phyloP scores from a whole-genome alignment of 23 tunicate species.

The Styela plicata region DNA sequence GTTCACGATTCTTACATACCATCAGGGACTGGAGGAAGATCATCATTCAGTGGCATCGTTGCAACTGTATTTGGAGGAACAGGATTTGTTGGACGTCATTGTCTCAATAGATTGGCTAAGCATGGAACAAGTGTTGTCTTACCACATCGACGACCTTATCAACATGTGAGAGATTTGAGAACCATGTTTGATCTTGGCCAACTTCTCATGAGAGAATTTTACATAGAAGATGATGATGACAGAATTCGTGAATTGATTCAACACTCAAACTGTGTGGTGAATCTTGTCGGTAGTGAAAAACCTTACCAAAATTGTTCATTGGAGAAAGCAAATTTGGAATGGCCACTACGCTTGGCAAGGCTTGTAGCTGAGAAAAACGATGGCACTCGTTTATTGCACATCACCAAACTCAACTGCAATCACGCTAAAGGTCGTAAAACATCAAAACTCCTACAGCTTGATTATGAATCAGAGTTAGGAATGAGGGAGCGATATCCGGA shows the following conservation, averaged over 20 bases:
- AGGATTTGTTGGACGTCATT: constrained; percentile 72
- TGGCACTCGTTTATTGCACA: constrained; percentile 83
- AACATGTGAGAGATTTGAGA: constrained; percentile 43
- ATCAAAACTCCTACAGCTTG: constrained; percentile 45
- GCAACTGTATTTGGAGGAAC: constrained; percentile 88
- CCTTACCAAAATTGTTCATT: constrained; percentile 59
- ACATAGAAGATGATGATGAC: constrained; percentile 58
- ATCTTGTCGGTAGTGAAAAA: constrained; percentile 54
- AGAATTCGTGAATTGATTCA: constrained; percentile 57
- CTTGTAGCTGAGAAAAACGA: constrained; percentile 94
- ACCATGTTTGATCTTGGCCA: constrained; percentile 93
- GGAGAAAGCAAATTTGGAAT: constrained; percentile 90
- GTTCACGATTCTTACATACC: constrained; percentile 82
- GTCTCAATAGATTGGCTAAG: constrained; percentile 76
- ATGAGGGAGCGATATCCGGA: constrained; percentile 89
- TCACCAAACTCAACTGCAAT: constrained; percentile 67
- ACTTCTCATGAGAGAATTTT: constrained; percentile 43
- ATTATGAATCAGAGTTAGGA: constrained; percentile 58
- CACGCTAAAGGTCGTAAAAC: constrained; percentile 45
- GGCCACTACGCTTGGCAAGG: constrained; percentile 85
- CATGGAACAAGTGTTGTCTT: constrained; percentile 56
- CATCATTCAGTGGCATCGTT: constrained; percentile 92
- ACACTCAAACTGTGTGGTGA: constrained; percentile 85
- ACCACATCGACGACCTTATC: constrained; percentile 61
- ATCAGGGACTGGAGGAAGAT: constrained; percentile 88